Evolutionary conservation across 1,140 invertebrate genomes (phyloP), one percentile per base, ranked within the genome.

Genomic region (Telenomus remus): DNA sequence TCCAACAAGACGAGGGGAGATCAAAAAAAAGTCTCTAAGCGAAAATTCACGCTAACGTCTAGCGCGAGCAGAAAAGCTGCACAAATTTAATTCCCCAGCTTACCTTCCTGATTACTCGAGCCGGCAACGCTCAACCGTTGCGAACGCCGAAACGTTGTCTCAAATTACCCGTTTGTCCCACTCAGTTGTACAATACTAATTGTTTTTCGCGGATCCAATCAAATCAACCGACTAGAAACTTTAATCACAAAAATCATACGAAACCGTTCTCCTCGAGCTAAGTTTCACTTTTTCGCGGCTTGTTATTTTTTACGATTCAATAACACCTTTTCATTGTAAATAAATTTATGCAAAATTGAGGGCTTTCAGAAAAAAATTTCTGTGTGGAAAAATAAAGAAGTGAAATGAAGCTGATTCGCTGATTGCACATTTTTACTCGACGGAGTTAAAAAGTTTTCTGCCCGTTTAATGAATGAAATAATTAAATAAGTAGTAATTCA

Each of bases 11-110:
- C 16, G 14, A 35, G 44, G 53, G 14, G 37, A 14, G 8, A 35
- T 9, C 63, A 77, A 72, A 61, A 64, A 46, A 72, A 70, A 76
- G 65, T 46, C 53, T 13, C 19, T 14, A 47, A 37, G 39, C 72
- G 59, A 59, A 44, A 44, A 54, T 70, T 33, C 50, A 34, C 37
- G 57, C 59, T 63, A 50, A 53, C 46, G 46, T 60, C 69, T 73
- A 76, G 65, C 54, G 73, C 2, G 19, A 19, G 47, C 53, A 47
- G 66, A 63, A 68, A 61, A 76, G 63, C 51, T 34, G 33, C 11
- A 14, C 49, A 69, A 78, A 78, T 73, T 70, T 49, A 51, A 73
- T 73, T 73, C 49, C 14, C 12, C 54, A 63, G 66, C 63, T 76
- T 63, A 59, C 55, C 55, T 54, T 16, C 19, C 48, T 64, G 64